Evolutionary conservation across 2,113 vertebrate species (phyloP), one percentile per base, ranked within the genome.

Genomic region (Cyanocitta stelleri): DNA sequence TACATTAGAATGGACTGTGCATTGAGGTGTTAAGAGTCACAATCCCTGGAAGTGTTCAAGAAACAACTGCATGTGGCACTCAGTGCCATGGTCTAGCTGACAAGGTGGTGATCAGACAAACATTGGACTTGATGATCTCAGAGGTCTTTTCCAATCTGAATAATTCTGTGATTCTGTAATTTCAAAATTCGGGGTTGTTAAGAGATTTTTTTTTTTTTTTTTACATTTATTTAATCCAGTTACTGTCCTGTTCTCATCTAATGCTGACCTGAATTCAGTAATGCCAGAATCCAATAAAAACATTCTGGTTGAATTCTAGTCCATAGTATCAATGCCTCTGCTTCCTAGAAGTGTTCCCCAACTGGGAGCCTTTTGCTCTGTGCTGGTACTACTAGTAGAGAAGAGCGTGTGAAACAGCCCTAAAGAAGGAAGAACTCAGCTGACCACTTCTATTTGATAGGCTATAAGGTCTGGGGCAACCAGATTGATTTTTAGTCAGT

Each of bases 71-170:
- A 76, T 26, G 17, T 48, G 62, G 16, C 41, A 54, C 24, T 41
- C 22, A 55, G 39, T 41, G 30, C 78, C 52, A 46, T 7, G 11
- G 23, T 82, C 39, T 54, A 82, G 16, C 11, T 68, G 24, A 54
- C 14, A 41, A 62, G 30, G 41, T 48, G 48, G 24, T 32, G 24
- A 48, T 69, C 48, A 68, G 46, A 35, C 30, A 83, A 89, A 83
- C 30, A 54, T 3, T 39, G n/a, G n/a, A 18, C n/a, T 48, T 0
- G 0, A 61, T 61, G 33, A 48, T 30, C 24, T 68, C 62, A 68
- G 33, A 62, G 29, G 8, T 39, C 33, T 66, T 58, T 56, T 58
- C 24, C 61, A 62, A 68, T 23, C 48, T 32, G 62, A 22, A 32
- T 55, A 75, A 76, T 41, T 35, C 23, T 61, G 16, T 41, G n/a